Conservation (phyloP, 1,140 invertebrate genomes). For the Tetragnatha versicolor region DNA sequence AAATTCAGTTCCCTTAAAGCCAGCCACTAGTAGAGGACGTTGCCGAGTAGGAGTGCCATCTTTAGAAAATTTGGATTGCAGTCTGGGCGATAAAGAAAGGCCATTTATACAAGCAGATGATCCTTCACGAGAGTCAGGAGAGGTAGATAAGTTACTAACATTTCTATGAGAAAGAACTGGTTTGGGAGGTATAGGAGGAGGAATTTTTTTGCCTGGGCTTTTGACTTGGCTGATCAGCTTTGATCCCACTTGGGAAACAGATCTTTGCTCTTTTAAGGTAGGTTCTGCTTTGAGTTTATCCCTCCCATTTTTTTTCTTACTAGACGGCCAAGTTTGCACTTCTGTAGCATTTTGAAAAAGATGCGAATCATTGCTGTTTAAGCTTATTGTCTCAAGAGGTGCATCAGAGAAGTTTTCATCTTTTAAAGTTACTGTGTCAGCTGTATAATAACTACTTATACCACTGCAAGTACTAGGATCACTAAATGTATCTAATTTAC, state of each 20-base stretch:
- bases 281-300: background rate
- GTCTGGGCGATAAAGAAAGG: constrained; percentile 37
- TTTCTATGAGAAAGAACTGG: background rate
- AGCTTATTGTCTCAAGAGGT: constrained; percentile 25
- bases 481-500: constrained; percentile 45
- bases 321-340: constrained; percentile 5
- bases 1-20: constrained; percentile 44
- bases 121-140: too few species aligned
- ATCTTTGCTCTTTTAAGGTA: background rate
- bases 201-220: constrained; percentile 12
- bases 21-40: constrained; percentile 35
- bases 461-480: constrained; percentile 44
- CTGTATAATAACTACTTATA: constrained; percentile 48
- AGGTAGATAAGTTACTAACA: too few species aligned
- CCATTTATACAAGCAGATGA: constrained; percentile 45
- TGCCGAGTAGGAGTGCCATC: constrained; percentile 22
- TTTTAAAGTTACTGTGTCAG: constrained; percentile 48
- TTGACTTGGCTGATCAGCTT: background rate
- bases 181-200: constrained; percentile 41
- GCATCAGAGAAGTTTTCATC: constrained; percentile 50
- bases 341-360: constrained; percentile 14
- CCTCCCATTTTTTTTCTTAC: background rate
- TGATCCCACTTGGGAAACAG: background rate
- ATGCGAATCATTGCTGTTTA: constrained; percentile 20
- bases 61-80: constrained; percentile 16